phyloP scores from a whole-genome alignment of 2,797 vertebrate species.

The Pseudocheirus occidentalis region DNA sequence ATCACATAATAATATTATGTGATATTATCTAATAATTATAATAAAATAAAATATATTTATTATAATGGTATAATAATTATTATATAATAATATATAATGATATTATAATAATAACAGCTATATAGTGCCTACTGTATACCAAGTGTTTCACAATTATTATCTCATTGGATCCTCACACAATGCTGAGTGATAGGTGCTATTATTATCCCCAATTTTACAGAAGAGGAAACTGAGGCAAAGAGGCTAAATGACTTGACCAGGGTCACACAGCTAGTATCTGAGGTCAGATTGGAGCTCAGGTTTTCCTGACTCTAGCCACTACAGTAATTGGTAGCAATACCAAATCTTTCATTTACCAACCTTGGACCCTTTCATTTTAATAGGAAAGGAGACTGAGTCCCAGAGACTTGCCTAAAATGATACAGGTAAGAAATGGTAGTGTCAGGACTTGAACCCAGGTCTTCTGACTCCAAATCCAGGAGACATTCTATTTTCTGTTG shows the following conservation, averaged over 20 bases:
- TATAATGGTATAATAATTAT: no score
- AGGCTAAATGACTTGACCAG: neutral
- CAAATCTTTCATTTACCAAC: neutral
- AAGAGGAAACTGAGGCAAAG: neutral
- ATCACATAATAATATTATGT: no score
- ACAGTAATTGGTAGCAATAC: neutral
- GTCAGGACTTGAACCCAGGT: neutral
- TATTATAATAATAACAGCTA: neutral
- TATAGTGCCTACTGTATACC: neutral
- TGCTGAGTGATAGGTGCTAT: neutral
- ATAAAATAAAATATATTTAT: no score
- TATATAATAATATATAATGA: no score
- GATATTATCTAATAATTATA: no score
- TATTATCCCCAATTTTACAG: neutral
- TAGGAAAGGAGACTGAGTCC: neutral
- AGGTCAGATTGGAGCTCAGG: no score
- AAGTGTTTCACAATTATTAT: neutral
- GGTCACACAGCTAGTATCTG: no score
- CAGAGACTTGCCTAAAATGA: neutral
- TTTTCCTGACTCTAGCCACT: neutral
- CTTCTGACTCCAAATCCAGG: neutral
- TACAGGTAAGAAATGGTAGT: neutral
- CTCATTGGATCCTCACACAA: neutral
- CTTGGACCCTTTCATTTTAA: neutral
- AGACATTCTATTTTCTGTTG: neutral